phyloP scores from a whole-genome alignment of 2,888 invertebrate species.

The Brenthis daphne region DNA sequence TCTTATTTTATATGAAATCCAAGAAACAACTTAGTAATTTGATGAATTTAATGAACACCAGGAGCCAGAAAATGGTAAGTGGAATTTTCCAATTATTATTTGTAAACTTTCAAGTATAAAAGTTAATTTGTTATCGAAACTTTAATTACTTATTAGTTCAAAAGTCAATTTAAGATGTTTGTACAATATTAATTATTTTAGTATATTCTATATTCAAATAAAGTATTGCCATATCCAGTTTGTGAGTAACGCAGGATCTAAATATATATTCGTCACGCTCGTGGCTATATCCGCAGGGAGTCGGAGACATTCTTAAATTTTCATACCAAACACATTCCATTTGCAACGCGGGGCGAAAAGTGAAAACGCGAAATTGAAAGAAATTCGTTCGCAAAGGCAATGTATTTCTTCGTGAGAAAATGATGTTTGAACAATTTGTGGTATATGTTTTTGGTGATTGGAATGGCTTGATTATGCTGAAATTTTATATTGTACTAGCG shows the following conservation, averaged over 20 bases:
- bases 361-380: slow-evolving; percentile 57
- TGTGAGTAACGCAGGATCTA: slow-evolving; percentile 12
- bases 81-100: too few relatives aligned
- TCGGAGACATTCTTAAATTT: slow-evolving; percentile 70
- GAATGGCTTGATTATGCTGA: slow-evolving; percentile 7
- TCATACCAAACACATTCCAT: slow-evolving; percentile 60
- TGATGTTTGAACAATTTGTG: slow-evolving; percentile 27
- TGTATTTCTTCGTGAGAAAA: slow-evolving; percentile 32
- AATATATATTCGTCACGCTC: slow-evolving; percentile 60
- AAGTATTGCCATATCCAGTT: slow-evolving; percentile 42
- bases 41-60: too few relatives aligned
- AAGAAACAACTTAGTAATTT: too few relatives aligned
- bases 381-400: slow-evolving; percentile 32
- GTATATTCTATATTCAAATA: background rate
- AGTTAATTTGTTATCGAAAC: background rate
- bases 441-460: slow-evolving; percentile 8
- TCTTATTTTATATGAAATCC: too few relatives aligned
- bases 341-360: slow-evolving; percentile 53
- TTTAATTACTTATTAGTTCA: background rate
- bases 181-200: background rate
- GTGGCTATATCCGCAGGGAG: slow-evolving; percentile 65
- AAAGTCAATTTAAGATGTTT: too few relatives aligned
- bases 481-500: background rate
- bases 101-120: too few relatives aligned
- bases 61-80: too few relatives aligned